Percentiles rank a stretch among this genome's conserved stretches.
phyloP scores from a whole-genome alignment of 2,113 vertebrate species.

The Mohoua ochrocephala region DNA sequence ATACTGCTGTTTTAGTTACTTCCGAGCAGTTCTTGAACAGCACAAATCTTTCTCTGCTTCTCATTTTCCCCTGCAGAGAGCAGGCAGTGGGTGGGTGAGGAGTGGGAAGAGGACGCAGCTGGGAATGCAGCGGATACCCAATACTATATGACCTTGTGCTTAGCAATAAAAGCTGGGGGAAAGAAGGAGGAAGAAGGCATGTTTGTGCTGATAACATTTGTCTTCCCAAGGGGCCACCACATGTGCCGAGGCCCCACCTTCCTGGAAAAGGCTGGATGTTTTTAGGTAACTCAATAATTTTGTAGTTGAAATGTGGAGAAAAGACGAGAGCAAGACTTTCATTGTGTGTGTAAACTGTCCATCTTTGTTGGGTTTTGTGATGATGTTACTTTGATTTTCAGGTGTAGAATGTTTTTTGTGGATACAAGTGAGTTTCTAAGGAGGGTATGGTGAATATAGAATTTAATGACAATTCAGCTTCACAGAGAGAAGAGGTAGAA shows the following conservation, averaged over 20 bases:
- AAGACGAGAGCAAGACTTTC: fast-evolving
- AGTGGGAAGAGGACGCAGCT: not conserved
- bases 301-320: not conserved
- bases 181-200: not conserved
- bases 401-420: not conserved
- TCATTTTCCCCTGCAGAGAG: not conserved
- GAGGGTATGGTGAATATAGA: not conserved
- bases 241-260: not conserved
- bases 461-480: not conserved
- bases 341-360: not conserved
- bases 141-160: not conserved
- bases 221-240: not conserved
- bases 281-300: not conserved
- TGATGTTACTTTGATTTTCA: not conserved
- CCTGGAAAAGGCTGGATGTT: not conserved
- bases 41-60: not conserved
- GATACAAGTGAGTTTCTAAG: not conserved
- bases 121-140: fast-evolving
- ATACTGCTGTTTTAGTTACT: not conserved
- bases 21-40: not conserved
- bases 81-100: fast-evolving
- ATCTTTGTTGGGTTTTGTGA: not conserved
- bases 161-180: not conserved
- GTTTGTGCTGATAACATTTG: not conserved
- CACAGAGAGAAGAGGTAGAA: not conserved